These are phyloP conservation scores for Aegotheles bennettii DNA, from an alignment of 2,113 vertebrate species.

Conservation along the genomic window DNA sequence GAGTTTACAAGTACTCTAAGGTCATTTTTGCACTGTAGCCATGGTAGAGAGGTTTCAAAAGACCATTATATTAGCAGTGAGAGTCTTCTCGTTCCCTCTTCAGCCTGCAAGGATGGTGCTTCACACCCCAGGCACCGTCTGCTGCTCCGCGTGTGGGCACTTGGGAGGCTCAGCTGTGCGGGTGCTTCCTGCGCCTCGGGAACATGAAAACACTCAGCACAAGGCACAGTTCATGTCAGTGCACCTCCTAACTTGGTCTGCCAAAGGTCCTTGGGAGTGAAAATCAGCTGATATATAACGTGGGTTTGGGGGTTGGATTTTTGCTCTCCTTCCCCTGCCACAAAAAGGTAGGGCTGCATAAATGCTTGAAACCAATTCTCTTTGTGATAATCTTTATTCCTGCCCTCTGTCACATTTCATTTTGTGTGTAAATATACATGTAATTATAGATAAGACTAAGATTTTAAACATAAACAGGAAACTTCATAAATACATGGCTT, in stretches of 20 bases:
- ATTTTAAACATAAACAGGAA: background rate
- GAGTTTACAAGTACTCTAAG: background rate
- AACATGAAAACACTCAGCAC: background rate
- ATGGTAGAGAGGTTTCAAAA: background rate
- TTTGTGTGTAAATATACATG: background rate
- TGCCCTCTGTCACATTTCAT: background rate
- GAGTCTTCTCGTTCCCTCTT: background rate
- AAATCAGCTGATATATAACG: background rate
- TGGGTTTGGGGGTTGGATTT: background rate
- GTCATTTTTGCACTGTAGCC: background rate
- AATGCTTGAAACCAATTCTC: background rate
- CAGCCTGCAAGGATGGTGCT: background rate
- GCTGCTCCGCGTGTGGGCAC: fast-evolving
- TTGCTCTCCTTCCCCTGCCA: background rate
- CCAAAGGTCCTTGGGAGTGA: background rate
- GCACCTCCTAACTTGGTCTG: background rate
- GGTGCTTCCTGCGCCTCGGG: background rate
- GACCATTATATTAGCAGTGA: fast-evolving
- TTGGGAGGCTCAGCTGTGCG: fast-evolving
- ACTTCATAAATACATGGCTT: background rate
- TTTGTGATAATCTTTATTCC: background rate
- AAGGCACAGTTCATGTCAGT: background rate
- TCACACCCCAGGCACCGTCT: fast-evolving
- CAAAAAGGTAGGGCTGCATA: background rate
- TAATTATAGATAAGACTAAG: background rate